A percentile compares a stretch with the other conserved stretches of the same genome.
phyloP scores from a whole-genome alignment of 2,113 vertebrate species.

The Rhea americana region DNA sequence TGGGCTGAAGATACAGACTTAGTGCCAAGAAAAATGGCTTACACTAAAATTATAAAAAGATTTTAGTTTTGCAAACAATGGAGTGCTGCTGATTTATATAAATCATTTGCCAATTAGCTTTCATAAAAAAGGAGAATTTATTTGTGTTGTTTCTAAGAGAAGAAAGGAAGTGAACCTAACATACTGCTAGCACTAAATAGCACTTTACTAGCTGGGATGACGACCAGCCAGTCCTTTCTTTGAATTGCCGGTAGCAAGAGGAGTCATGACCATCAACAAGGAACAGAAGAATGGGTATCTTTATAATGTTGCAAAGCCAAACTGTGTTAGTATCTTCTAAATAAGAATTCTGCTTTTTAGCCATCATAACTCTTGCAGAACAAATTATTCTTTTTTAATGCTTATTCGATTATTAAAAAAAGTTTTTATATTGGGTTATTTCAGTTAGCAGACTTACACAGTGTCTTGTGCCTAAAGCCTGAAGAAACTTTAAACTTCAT shows the following conservation, averaged over 20 bases:
- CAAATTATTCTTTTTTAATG: background rate
- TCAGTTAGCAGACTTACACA: background rate
- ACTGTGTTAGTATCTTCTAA: fast-evolving
- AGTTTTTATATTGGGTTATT: background rate
- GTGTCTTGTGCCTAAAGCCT: no score
- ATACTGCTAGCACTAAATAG: background rate
- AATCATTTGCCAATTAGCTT: background rate
- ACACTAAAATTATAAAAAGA: background rate
- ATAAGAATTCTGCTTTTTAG: background rate
- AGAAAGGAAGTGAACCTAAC: no score
- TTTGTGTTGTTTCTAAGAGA: background rate
- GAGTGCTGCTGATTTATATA: background rate
- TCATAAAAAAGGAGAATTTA: background rate
- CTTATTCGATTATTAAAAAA: background rate
- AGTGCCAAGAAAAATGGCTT: background rate
- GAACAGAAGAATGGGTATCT: background rate
- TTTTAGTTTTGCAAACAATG: background rate
- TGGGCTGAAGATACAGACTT: fast-evolving
- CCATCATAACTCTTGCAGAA: background rate
- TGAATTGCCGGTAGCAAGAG: background rate
- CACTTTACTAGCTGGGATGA: background rate
- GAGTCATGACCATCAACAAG: background rate
- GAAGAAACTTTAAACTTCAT: background rate
- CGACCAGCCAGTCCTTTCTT: background rate
- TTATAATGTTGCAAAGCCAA: background rate